Conservation (phyloP, 1,140 invertebrate species). For the Himalopsyche phryganea region DNA sequence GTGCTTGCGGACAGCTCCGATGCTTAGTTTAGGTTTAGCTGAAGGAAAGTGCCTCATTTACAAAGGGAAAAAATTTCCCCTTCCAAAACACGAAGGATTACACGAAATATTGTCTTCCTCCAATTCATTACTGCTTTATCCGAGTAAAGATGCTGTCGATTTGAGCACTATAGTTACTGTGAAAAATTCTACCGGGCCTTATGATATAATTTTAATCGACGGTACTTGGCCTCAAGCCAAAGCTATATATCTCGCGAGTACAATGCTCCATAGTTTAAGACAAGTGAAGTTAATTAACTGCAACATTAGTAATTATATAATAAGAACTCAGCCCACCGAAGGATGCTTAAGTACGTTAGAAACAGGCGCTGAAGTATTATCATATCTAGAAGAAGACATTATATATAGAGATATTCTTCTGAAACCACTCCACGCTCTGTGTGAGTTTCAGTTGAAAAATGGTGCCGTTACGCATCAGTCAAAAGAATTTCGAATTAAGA, state of each 20-base stretch:
- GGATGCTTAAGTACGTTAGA: slow-evolving; percentile 88
- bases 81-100: slow-evolving; percentile 62
- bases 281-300: slow-evolving; percentile 74
- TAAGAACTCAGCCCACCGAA: slow-evolving; percentile 89
- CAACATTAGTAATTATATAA: slow-evolving; percentile 80
- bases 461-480: slow-evolving; percentile 91
- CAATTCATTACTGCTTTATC: slow-evolving; percentile 79
- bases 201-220: slow-evolving; percentile 85
- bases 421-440: slow-evolving; percentile 76
- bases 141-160: slow-evolving; percentile 69
- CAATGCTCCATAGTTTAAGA: slow-evolving; percentile 60
- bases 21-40: slow-evolving; percentile 73
- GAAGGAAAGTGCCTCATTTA: slow-evolving; percentile 71
- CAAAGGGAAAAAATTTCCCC: slow-evolving; percentile 82
- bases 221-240: slow-evolving; percentile 94
- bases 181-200: slow-evolving; percentile 46
- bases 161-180: slow-evolving; percentile 50
- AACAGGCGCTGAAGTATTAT: slow-evolving; percentile 78
- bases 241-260: slow-evolving; percentile 73
- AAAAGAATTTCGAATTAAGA: slow-evolving; percentile 84
- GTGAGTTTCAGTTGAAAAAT: slow-evolving; percentile 81
- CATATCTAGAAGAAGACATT: slow-evolving; percentile 69
- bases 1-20: slow-evolving; percentile 82
- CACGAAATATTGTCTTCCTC: slow-evolving; percentile 62
- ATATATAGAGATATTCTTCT: slow-evolving; percentile 66